Evolutionary conservation across 2,888 invertebrate genomes (phyloP), one percentile per base, ranked within the genome.

Genomic region (Brachyptera putata): DNA sequence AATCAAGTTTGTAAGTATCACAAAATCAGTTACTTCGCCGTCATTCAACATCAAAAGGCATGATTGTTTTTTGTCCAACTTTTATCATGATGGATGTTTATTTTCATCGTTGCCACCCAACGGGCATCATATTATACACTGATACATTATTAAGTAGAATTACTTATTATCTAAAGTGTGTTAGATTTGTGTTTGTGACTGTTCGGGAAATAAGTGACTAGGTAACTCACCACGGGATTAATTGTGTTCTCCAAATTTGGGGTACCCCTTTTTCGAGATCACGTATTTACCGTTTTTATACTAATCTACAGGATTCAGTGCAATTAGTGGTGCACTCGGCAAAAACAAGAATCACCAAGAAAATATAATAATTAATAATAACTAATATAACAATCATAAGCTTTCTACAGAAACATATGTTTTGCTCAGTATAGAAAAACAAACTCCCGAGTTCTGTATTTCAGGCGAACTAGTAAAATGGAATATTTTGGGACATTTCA

Each of bases 1-100:
- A 65, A 65, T 65, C 62, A 63, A 62, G 63, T 65, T 62, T 63
- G 60, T 62, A 53, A 58, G 53, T 63, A 63, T 63, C 63, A 63
- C 63, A 63, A 63, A 65, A 63, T 65, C 65, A 62, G 65, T 65
- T 63, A 63, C 65, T 60, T 65, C 60, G n/a, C n/a, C n/a, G 65
- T 65, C 65, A 62, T 56, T 62, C 61, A 63, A 60, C 63, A 63
- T 63, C 59, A 63, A 59, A 63, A 63, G 63, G 63, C 63, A 63
- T 49, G 53, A 41, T 37, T 56, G 55, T 55, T 61, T 41, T 60
- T 16, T 14, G 34, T 53, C 36, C 21, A 4, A 18, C 3, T 43
- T 43, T 30, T 30, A 30, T 30, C 11, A 30, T 7, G 11, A 7
- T 5, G 30, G 30, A 30, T 46, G 41, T 37, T 37, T 41, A 21